Evolutionary conservation across 2,797 vertebrate species (phyloP).

Genomic region (Syngnathus rostellatus): DNA sequence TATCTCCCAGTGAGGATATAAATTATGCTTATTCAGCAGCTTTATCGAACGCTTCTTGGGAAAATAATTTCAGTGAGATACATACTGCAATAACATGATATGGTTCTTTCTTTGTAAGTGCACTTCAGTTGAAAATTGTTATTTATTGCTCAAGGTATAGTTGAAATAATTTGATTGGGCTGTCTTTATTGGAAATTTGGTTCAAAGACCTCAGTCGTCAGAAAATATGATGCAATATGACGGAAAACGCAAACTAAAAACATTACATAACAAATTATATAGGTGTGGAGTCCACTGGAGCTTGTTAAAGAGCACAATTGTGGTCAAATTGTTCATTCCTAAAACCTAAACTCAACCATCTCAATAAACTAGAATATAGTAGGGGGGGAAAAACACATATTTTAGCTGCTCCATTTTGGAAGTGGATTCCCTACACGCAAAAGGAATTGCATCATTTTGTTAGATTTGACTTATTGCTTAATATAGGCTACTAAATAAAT

Average conservation of each 20-base stretch:
- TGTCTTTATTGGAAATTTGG: not conserved
- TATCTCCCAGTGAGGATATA: not conserved
- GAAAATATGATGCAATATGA: not conserved
- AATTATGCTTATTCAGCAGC: not conserved
- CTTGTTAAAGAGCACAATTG: no score
- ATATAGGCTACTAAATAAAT: no score
- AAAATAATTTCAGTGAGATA: not conserved
- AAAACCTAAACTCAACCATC: no score
- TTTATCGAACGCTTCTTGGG: not conserved
- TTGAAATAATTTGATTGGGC: not conserved
- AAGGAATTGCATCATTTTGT: no score
- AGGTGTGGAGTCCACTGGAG: no score
- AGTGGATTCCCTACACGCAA: not conserved
- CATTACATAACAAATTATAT: not conserved
- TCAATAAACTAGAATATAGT: not conserved
- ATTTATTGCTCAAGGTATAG: not conserved
- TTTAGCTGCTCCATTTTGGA: not conserved
- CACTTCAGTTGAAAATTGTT: not conserved
- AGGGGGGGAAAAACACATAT: not conserved
- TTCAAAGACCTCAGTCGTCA: not conserved
- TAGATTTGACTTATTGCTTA: no score
- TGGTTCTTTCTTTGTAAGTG: not conserved
- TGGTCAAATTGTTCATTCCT: no score
- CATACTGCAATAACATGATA: not conserved
- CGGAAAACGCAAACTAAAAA: not conserved